Evolutionary conservation across 2,113 vertebrate genomes (phyloP).

Genomic region (Poicephalus meyeri): DNA sequence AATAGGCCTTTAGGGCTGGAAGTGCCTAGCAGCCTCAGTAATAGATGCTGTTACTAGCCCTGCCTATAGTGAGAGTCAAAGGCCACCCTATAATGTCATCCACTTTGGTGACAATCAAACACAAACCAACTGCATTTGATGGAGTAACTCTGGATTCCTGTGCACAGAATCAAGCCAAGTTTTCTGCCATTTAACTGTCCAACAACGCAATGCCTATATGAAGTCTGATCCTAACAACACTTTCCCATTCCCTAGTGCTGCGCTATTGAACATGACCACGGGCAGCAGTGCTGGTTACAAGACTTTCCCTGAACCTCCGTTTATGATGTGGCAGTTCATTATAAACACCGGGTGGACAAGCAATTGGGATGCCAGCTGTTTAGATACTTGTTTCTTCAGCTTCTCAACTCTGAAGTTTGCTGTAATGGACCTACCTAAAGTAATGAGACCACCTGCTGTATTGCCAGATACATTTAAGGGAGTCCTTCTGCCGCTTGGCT

Average conservation of each 20-base stretch:
- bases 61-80: not conserved
- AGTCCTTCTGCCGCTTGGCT: not conserved
- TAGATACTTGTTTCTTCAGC: not conserved
- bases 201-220: not conserved
- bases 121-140: not conserved
- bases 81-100: not conserved
- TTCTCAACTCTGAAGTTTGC: not conserved
- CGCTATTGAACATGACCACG: fast-evolving
- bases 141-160: not conserved
- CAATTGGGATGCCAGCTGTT: not conserved
- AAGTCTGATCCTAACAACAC: not conserved
- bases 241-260: not conserved
- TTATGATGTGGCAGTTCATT: not conserved
- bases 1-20: not conserved
- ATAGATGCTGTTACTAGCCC: not conserved
- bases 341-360: not conserved
- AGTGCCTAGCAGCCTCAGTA: not conserved
- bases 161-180: not conserved
- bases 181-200: not conserved
- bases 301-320: not conserved
- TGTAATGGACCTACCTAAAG: constrained; percentile 20
- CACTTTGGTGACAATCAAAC: not conserved
- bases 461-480: not conserved
- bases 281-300: not conserved
- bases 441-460: constrained; percentile 2